These are phyloP conservation scores for Triplophysa siluroides DNA, from an alignment of 2,113 vertebrate species.

Conservation along the genomic window DNA sequence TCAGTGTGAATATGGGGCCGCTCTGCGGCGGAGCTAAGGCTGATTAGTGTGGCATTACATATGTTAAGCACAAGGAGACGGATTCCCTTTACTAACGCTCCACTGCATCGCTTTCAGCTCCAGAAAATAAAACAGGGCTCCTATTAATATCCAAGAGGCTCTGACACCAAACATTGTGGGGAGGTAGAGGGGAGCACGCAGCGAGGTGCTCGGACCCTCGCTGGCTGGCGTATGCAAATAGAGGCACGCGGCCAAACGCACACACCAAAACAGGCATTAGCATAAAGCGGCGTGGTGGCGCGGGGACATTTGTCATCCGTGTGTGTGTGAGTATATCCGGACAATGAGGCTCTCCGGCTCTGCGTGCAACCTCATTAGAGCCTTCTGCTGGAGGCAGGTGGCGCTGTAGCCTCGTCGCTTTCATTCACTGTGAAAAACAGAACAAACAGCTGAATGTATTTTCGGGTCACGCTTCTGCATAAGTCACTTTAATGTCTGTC, in stretches of 20 bases:
- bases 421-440: conserved; percentile 27
- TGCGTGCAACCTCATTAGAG: not conserved
- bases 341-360: conserved; percentile 10
- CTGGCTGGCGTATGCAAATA: conserved; percentile 31
- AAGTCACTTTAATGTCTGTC: conserved; percentile 25
- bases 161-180: conserved; percentile 54
- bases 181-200: conserved; percentile 27
- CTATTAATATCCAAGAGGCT: conserved; percentile 53
- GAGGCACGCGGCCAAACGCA: conserved; percentile 46
- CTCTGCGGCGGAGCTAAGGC: conserved; percentile 56
- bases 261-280: conserved; percentile 27
- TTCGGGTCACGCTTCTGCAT: not conserved
- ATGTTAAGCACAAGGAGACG: conserved; percentile 69
- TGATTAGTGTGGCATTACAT: conserved; percentile 70
- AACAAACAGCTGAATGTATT: not conserved
- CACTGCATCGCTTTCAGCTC: conserved; percentile 48
- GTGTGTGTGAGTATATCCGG: conserved; percentile 29
- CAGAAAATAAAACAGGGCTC: conserved; percentile 52
- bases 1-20: conserved; percentile 65
- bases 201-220: conserved; percentile 18
- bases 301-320: conserved; percentile 33
- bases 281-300: conserved; percentile 17
- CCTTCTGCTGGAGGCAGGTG: conserved; percentile 54
- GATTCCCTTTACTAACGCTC: conserved; percentile 57
- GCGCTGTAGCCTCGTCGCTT: conserved; percentile 45